Evolutionary conservation across 1,140 invertebrate genomes (phyloP), one percentile per base, ranked within the genome.

Genomic region (Brachionus rubens): DNA sequence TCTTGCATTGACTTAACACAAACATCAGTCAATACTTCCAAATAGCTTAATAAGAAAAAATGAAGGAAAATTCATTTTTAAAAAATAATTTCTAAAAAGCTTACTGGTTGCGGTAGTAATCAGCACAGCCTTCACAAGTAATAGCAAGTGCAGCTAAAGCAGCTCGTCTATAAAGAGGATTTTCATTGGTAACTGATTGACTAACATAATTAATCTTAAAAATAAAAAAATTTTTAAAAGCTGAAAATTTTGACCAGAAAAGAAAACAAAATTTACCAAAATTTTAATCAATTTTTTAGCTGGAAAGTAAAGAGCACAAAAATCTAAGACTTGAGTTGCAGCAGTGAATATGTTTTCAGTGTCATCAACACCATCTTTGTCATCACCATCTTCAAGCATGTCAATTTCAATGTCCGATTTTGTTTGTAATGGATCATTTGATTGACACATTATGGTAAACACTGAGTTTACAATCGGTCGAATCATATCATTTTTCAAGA

Each of bases 81-180:
- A 5, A n/a, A 33, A 6, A 24, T 6, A 24, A 43, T 3, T 19
- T 28, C 5, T 46, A 24, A 26, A 19, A 19, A 50, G 12, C 48
- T 46, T 46, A 70, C 65, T 72, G 68, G 26, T 72, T 72, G 30
- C 46, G 19, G 12, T 72, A 72, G 33, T 50, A 72, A 50, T 72
- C 68, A 41, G 68, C 46, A 48, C 68, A 72, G 14, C 68, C 68
- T 72, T 72, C 68, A 72, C 68, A 50, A 24, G 68, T 72, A 24
- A 72, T 72, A 21, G 68, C 68, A 1, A 72, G 12, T 14, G 68
- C 68, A 50, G 68, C 68, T 12, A 72, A 21, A 41, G 43, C 68
- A 50, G 68, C 68, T 50, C 68, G 68, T 50, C 50, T 48, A 21
- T 72, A 46, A 19, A 72, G 33, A 3, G 46, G 47, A 54, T 72